Conservation (phyloP, 2,888 invertebrate genomes). For the Muschampia plurimacula region DNA sequence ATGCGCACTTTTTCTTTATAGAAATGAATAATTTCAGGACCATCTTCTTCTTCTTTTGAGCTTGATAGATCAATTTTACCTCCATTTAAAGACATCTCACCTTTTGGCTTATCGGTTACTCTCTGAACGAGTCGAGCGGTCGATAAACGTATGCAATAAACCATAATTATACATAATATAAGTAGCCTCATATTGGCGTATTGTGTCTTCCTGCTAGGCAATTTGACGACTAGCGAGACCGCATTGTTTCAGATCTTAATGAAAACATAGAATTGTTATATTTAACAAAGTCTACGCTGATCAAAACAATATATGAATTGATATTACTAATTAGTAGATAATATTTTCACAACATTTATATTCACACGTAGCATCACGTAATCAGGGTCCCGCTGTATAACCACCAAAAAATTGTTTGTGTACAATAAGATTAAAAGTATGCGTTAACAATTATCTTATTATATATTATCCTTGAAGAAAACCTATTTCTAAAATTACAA, state of each 20-base stretch:
- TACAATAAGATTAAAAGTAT: no score
- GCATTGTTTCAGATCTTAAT: conserved; percentile 57
- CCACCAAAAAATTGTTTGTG: not conserved
- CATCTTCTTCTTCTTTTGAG: conserved; percentile 16
- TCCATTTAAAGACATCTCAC: conserved; percentile 7
- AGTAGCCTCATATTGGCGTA: conserved; percentile 42
- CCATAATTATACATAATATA: conserved; percentile 23
- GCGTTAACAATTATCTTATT: no score
- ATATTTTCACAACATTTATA: conserved; percentile 53
- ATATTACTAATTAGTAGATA: conserved; percentile 54
- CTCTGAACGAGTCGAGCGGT: conserved; percentile 29
- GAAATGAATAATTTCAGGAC: conserved; percentile 33
- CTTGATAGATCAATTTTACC: conserved; percentile 24
- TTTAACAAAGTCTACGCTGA: conserved; percentile 55
- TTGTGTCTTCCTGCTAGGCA: conserved; percentile 17
- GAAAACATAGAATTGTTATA: conserved; percentile 68
- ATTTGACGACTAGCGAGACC: conserved; percentile 56
- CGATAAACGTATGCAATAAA: conserved; percentile 24
- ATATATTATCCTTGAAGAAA: no score
- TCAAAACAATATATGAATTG: conserved; percentile 58
- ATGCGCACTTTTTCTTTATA: conserved; percentile 34
- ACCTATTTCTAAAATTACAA: not conserved
- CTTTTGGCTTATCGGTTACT: conserved; percentile 27
- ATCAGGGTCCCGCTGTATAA: conserved; percentile 36
- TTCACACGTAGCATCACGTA: not conserved